Conservation (phyloP, 2,888 invertebrate genomes). For the Octodonta nipae region DNA sequence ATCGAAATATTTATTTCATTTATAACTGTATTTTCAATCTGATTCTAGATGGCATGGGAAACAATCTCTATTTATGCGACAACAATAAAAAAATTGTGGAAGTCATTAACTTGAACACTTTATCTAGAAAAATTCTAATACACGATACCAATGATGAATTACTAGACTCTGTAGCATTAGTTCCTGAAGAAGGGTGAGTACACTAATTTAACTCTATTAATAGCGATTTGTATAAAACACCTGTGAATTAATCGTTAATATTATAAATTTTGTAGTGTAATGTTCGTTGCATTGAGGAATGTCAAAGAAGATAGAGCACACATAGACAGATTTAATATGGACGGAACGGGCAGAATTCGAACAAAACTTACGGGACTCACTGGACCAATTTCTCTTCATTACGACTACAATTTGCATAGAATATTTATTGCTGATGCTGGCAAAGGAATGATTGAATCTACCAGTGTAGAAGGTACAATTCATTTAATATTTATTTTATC, state of each 20-base stretch:
- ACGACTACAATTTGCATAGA: constrained; percentile 43
- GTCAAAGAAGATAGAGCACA: constrained; percentile 28
- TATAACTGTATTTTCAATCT: too few relatives aligned
- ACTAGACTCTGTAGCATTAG: constrained; percentile 55
- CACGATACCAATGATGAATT: constrained; percentile 44
- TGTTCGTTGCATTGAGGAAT: constrained; percentile 47
- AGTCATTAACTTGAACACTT: constrained; percentile 46
- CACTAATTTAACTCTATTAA: not conserved
- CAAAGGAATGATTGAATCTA: constrained; percentile 49
- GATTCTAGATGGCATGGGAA: constrained; percentile 50
- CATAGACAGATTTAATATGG: constrained; percentile 56
- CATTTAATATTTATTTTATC: not conserved
- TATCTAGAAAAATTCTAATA: constrained; percentile 45
- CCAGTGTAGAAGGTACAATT: constrained; percentile 44
- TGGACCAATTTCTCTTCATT: constrained; percentile 44
- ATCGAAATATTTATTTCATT: too few relatives aligned
- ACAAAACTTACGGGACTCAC: constrained; percentile 32
- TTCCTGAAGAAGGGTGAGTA: constrained; percentile 51
- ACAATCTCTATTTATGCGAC: constrained; percentile 64
- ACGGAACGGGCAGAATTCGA: constrained; percentile 44
- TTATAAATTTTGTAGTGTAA: constrained; percentile 38
- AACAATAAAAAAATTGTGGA: constrained; percentile 49
- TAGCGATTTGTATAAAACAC: too few relatives aligned
- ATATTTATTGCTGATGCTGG: constrained; percentile 57
- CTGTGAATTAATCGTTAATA: not conserved